Evolutionary conservation across 2,888 invertebrate genomes (phyloP).

Genomic region (Eristalinus aeneus): DNA sequence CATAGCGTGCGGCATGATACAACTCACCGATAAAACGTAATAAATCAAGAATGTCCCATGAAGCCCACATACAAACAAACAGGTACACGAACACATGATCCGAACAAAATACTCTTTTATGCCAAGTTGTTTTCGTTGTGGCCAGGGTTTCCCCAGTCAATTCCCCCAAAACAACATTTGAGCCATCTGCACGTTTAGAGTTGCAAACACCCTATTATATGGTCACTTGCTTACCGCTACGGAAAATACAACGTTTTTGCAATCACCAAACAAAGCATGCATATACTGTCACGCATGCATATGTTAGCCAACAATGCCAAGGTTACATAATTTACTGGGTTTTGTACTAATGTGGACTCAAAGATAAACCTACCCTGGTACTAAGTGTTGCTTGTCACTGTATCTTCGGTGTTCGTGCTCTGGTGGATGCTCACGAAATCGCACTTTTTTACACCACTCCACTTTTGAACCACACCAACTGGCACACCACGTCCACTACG

Average conservation of each 20-base stretch:
- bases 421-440: constrained; percentile 24
- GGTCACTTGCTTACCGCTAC: constrained; percentile 36
- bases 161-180: not conserved
- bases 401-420: not conserved
- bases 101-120: not conserved
- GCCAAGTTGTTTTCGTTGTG: not conserved
- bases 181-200: not conserved
- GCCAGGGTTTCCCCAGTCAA: not conserved
- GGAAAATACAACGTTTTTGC: constrained; percentile 13
- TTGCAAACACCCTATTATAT: constrained; percentile 25
- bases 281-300: not conserved
- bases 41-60: not conserved
- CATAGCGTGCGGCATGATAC: not conserved
- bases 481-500: not conserved
- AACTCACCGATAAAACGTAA: not conserved
- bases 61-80: not conserved
- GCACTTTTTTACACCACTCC: constrained; percentile 14
- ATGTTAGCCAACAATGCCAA: constrained; percentile 51
- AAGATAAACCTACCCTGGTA: constrained; percentile 20
- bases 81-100: not conserved
- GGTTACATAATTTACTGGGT: constrained; percentile 55
- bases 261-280: constrained; percentile 3
- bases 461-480: not conserved
- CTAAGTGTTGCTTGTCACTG: not conserved
- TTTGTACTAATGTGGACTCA: constrained; percentile 31